Evolutionary conservation across 2,797 vertebrate genomes (phyloP).

Genomic region (Iguana delicatissima): DNA sequence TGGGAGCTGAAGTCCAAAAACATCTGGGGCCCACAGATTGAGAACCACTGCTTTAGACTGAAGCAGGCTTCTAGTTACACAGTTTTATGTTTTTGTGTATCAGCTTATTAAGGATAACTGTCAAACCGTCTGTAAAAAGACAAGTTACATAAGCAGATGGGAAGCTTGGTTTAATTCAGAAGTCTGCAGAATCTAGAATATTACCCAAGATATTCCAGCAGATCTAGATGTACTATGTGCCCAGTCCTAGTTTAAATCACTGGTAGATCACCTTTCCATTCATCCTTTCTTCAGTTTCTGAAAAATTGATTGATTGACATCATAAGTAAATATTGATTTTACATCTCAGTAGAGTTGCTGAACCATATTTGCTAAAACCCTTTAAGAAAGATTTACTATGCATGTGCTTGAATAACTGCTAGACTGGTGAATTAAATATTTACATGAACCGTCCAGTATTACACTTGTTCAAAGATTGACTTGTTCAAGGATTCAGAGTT

Average conservation of each 20-base stretch:
- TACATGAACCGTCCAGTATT: background rate
- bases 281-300: background rate
- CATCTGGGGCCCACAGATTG: too few species aligned
- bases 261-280: background rate
- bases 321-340: background rate
- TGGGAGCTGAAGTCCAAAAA: too few species aligned
- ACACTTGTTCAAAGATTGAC: background rate
- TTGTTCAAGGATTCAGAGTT: too few species aligned
- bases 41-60: too few species aligned
- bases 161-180: background rate
- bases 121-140: background rate
- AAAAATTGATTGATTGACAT: background rate
- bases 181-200: background rate
- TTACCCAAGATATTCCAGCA: background rate
- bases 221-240: background rate
- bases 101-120: background rate
- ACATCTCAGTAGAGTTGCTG: background rate
- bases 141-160: background rate
- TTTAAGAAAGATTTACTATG: conserved; percentile 1
- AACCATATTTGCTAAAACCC: background rate
- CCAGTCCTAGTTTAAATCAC: background rate
- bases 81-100: background rate
- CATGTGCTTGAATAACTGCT: background rate
- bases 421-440: background rate
- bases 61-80: background rate